A percentile compares a stretch with the other conserved stretches of the same genome.
Conservation (phyloP, 2,888 invertebrate species). For the Endomychus coccineus region DNA sequence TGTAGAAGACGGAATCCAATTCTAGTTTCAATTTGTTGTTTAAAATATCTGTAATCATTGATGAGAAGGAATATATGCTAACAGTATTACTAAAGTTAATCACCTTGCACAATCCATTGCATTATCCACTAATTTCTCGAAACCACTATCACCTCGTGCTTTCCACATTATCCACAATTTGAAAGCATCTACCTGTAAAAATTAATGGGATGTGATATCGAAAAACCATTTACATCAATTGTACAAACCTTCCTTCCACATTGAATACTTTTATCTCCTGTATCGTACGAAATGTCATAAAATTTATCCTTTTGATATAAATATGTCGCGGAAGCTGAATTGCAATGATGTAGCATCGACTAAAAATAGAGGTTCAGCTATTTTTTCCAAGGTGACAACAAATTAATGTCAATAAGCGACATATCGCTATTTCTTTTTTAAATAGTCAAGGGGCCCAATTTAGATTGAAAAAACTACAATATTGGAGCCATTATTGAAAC, state of each 20-base stretch:
- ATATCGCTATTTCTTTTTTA: too few species aligned
- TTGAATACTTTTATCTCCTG: conserved; percentile 82
- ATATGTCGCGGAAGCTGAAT: conserved; percentile 66
- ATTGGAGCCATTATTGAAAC: too few species aligned
- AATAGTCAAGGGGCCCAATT: too few species aligned
- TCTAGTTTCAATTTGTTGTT: conserved; percentile 45
- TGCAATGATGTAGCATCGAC: conserved; percentile 57
- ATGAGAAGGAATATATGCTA: neutral
- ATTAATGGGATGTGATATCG: conserved; percentile 40
- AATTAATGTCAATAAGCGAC: too few species aligned
- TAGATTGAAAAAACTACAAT: too few species aligned
- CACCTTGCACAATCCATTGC: conserved; percentile 57
- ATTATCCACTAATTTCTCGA: conserved; percentile 55
- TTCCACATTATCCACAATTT: conserved; percentile 93
- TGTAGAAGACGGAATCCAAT: conserved; percentile 58
- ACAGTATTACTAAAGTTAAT: conserved; percentile 27
- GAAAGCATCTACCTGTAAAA: conserved; percentile 82
- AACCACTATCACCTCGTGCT: conserved; percentile 60
- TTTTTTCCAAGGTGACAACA: too few species aligned
- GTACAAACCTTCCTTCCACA: conserved; percentile 91
- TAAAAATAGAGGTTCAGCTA: too few species aligned
- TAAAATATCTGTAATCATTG: conserved; percentile 46
- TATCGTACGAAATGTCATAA: conserved; percentile 71
- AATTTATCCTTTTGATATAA: conserved; percentile 80
- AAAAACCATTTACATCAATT: too few species aligned